Evolutionary conservation across 2,888 invertebrate species (phyloP).

Genomic region (Limnephilus lunatus): DNA sequence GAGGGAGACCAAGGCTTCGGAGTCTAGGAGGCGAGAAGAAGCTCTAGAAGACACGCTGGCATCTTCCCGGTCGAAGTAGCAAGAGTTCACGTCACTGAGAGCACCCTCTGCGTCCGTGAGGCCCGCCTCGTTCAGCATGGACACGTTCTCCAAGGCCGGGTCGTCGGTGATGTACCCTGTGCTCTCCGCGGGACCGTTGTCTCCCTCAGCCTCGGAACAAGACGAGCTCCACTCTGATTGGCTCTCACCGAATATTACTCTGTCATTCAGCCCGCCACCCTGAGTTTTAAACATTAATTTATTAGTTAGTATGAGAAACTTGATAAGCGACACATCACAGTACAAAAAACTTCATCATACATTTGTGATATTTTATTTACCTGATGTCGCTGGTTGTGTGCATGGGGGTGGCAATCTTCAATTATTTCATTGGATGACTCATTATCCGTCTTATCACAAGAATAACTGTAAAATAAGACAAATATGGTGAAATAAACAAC

Average conservation of each 20-base stretch:
- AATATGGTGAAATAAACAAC: slow-evolving; percentile 41
- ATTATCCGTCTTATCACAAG: slow-evolving; percentile 66
- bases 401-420: slow-evolving; percentile 63
- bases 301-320: not conserved
- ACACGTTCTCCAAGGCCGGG: slow-evolving; percentile 90
- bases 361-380: slow-evolving; percentile 21
- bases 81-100: slow-evolving; percentile 90
- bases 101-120: slow-evolving; percentile 93
- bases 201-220: slow-evolving; percentile 77
- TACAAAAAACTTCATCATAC: not conserved
- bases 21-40: slow-evolving; percentile 88
- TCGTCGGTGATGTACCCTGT: slow-evolving; percentile 93
- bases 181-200: slow-evolving; percentile 80
- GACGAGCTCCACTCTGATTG: slow-evolving; percentile 89
- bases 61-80: slow-evolving; percentile 85
- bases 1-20: slow-evolving; percentile 85
- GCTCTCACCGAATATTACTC: slow-evolving; percentile 78
- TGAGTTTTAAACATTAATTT: not conserved
- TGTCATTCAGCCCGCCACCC: slow-evolving; percentile 53
- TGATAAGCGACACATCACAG: not conserved
- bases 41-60: slow-evolving; percentile 90
- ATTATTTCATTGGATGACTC: slow-evolving; percentile 66
- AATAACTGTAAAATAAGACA: slow-evolving; percentile 62
- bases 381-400: slow-evolving; percentile 61
- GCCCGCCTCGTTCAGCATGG: slow-evolving; percentile 90